Conservation (phyloP, 2,113 vertebrate genomes). For the Paradisaea rubra region DNA sequence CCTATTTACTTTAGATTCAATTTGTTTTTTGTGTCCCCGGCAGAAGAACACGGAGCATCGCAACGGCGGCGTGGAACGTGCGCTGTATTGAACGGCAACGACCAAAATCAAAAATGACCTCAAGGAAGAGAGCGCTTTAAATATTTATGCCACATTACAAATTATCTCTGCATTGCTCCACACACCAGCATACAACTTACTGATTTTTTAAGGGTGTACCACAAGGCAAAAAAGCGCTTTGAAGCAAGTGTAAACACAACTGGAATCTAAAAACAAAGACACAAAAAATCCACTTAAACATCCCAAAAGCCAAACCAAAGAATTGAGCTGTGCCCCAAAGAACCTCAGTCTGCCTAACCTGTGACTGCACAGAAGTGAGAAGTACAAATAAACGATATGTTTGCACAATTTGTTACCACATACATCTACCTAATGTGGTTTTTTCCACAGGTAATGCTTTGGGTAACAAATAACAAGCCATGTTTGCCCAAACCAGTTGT, state of each 20-base stretch:
- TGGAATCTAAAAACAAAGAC: neutral
- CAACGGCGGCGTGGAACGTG: accelerated
- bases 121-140: neutral
- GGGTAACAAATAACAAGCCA: neutral
- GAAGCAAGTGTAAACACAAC: neutral
- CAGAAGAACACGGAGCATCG: neutral
- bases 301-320: neutral
- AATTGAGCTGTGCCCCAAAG: neutral
- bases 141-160: slow-evolving; percentile 19
- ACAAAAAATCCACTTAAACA: neutral
- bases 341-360: neutral
- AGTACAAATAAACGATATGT: neutral
- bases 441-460: neutral
- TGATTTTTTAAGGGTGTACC: neutral
- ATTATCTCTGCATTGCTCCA: neutral
- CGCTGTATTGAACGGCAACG: accelerated
- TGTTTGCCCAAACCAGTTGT: accelerated
- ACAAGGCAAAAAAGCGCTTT: neutral
- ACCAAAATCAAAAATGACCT: slow-evolving; percentile 18
- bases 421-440: neutral
- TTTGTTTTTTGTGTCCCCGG: neutral
- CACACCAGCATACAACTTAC: neutral
- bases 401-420: neutral
- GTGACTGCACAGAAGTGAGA: neutral
- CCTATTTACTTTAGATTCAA: slow-evolving; percentile 13